Base-by-base conservation (phyloP, 92 coral and sea anemone species). In the Montipora capitata region DNA sequence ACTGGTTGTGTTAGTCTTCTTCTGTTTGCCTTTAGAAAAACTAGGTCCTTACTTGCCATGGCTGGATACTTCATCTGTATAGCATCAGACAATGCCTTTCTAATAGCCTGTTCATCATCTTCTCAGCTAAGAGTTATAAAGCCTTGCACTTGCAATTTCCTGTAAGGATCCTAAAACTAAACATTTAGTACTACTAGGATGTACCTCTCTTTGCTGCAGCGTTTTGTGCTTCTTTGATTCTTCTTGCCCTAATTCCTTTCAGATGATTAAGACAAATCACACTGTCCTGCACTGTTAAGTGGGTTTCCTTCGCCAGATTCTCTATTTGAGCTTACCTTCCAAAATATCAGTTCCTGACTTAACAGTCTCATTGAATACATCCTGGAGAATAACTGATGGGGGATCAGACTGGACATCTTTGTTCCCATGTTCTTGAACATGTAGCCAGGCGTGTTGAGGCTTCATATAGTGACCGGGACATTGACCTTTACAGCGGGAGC, bases 261-360 rank as follows among this genome's bases (percentile, higher is more conserved):
- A 90, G 86, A 68, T 90, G 93, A 40, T 90, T 77, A 40, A 84
- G 82, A 90, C 93, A 90, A 85, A 66, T 90, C 20, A 71, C 68
- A 48, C 79, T 86, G 73, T 70, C 84, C 54, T 90, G 41, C 43
- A 82, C 78, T 42, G 89, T 40, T 42, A 84, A 56, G 68, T 27
- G 65, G 85, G 90, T 62, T 40, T 57, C 43, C 69, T 62, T 85
- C 44, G 93, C 90, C 58, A 88, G 35, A 27, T 27, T 27, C 35
- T 27, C 35, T 27, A 1, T 27, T 1, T 27, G 35, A 2, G 35
- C 35, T 27, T 27, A 27, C 1, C 35, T 27, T 27, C 35, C 35
- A 27, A 27, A 27, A 27, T 27, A 27, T 27, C 35, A 27, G 35
- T 27, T 27, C 1, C 35, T 27, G 35, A 27, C 35, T 27, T 27